Base-by-base conservation (phyloP, 2,113 vertebrate species). In the Syrmaticus mikado region DNA sequence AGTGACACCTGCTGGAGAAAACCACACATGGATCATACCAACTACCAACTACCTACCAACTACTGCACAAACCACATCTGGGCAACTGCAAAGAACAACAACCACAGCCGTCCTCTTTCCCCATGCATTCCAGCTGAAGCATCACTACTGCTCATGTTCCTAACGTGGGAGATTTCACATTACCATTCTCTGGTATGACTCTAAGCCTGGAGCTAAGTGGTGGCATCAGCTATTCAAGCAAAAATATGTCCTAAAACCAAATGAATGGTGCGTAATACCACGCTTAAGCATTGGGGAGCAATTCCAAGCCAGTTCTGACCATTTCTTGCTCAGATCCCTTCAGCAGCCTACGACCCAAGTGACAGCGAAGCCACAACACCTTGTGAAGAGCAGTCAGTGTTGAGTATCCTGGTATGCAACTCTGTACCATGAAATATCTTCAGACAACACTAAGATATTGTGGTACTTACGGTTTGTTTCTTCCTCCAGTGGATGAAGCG, bases 371-470 rank as follows among this genome's bases (percentile, higher is more conserved):
- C 75, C 82, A 91, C 41, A 78, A 28, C 0, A 4, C 55, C 73
- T n/a, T 64, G 7, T 0, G 13, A 85, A 81, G 81, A 70, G 64
- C 4, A 60, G 76, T 21, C 57, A 38, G 0, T 9, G 57, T 48
- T 41, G 38, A 89, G 91, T 8, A 46, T 68, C 57, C 91, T 65
- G 46, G 48, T 25, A 38, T 17, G 25, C 77, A 92, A 57, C 90
- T 74, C 86, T 72, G 89, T 16, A 64, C 92, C 94, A 79, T 48
- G 79, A 94, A 60, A 90, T 67, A 45, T 61, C 58, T 87, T 62
- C 91, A 75, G 22, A 67, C 58, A 96, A 41, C 82, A 82, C 82
- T 36, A 52, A 46, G 34, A 91, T 73, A 81, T 1, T 4, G 15
- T 27, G 60, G 52, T 48, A 40, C 74, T 94, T 76, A 71, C 0